Percentiles rank a stretch among this genome's conserved stretches.
phyloP scores from a whole-genome alignment of 2,797 vertebrate species.

The Balearica regulorum region DNA sequence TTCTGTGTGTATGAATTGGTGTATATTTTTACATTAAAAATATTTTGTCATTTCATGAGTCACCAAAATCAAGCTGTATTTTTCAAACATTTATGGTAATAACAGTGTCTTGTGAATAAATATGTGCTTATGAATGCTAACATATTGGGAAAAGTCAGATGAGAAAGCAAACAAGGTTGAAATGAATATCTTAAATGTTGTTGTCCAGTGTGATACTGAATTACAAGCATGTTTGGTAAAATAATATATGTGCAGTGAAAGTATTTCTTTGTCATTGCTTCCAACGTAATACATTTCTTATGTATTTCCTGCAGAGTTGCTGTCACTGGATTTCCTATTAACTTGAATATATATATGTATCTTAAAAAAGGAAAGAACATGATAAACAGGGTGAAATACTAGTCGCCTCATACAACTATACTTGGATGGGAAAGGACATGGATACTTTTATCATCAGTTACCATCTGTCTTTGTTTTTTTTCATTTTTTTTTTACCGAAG shows the following conservation, averaged over 20 bases:
- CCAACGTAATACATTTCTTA: constrained; percentile 37
- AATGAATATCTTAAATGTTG: background rate
- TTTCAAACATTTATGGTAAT: background rate
- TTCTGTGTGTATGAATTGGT: background rate
- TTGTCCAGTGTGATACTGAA: background rate
- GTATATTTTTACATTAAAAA: background rate
- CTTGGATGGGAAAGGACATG: background rate
- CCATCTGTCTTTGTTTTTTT: background rate
- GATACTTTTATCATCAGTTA: background rate
- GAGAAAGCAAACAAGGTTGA: background rate
- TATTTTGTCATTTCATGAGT: background rate
- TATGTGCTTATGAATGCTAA: background rate
- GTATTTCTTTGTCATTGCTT: constrained; percentile 31
- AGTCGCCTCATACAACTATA: constrained; percentile 44
- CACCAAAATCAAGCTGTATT: background rate
- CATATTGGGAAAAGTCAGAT: background rate
- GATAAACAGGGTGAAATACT: constrained; percentile 67
- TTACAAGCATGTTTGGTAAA: constrained; percentile 34
- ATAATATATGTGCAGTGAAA: background rate
- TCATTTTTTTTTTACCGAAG: background rate
- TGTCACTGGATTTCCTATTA: constrained; percentile 60
- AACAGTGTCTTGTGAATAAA: background rate
- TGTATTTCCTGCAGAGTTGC: constrained; percentile 52
- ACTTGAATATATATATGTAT: background rate
- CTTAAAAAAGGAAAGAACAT: background rate